Evolutionary conservation across 2,113 vertebrate genomes (phyloP), one percentile per base, ranked within the genome.

Genomic region (Myotis yumanensis): DNA sequence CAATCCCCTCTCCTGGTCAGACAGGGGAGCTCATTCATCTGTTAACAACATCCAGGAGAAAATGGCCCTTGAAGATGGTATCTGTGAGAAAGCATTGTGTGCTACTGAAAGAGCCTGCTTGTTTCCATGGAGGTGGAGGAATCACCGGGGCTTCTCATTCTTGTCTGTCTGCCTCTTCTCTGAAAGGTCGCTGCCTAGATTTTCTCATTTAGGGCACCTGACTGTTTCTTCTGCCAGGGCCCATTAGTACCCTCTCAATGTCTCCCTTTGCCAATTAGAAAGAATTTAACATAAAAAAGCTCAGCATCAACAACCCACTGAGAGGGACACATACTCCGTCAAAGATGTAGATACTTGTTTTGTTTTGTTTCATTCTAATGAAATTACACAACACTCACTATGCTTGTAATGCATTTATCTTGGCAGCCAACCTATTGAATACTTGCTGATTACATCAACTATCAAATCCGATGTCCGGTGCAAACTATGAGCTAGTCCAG

Each of bases 1-100:
- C 89, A 95, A 51, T 95, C 62, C 43, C 37, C 62, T 96, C 46
- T 95, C 77, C 81, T 71, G 51, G 92, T 40, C 93, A 80, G 94
- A 97, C 10, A 84, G 88, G 93, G 95, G 90, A 91, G 73, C 72
- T 88, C 90, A 89, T 97, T 97, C 96, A 96, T 96, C 93, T 72
- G 69, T 86, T 83, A 90, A 97, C 90, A 92, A 20, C 71, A 69
- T 51, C 85, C 90, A 92, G 90, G 88, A 93, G 95, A 96, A 97
- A 96, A 94, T 85, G 89, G 93, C 92, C 66, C 94, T 95, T 89
- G 86, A 95, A 90, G 82, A 95, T 92, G 82, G 32, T 96, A 95
- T 96, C 96, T 89, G 82, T 88, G 77, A 69, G 83, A 71, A 82
- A 28, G 71, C 89, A 86, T 85, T 96, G 93, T 95, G 62, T 7